Evolutionary conservation across 2,888 invertebrate genomes (phyloP), one percentile per base, ranked within the genome.

Genomic region (Drosophila sordidula): DNA sequence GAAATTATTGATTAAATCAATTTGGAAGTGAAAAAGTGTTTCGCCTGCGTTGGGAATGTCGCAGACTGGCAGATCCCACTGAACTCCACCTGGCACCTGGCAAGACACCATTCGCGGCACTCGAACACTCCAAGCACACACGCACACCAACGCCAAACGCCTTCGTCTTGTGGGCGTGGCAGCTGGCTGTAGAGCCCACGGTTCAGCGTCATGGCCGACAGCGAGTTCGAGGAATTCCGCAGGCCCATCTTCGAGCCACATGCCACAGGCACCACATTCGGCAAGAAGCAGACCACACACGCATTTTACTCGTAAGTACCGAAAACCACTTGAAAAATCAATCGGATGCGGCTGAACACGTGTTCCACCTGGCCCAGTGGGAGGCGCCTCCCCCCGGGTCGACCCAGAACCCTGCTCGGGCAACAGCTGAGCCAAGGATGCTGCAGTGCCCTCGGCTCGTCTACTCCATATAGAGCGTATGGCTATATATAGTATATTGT

Each of bases 181-280:
- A 78, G 67, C 71, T 75, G 71, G 55, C 64, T 57, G 36, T 38
- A 57, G 62, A 63, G 54, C 56, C 68, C 75, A 68, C 29, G 44
- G 18, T 14, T 34, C 38, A 51, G 25, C 49, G 68, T 42, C 5
- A 98, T 98, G 97, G 97, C 97, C 90, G 98, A 98, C 94, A 96
- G 95, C 92, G 97, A 98, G 93, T 98, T 97, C 93, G 97, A 98
- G 93, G 97, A 98, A 94, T 97, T 98, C 93, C 95, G 96, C 90
- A 95, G 96, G 90, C 90, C 90, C 74, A 89, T 90, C 56, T 90
- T 90, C 69, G 90, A 90, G 80, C 95, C 95, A 92, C 97, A 97
- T 90, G 95, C 95, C 93, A 93, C 96, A 92, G 95, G 96, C 69
- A 96, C 96, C 67, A 96, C 96, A 6, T 89, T 75, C 26, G 76